phyloP scores from a whole-genome alignment of 1,140 invertebrate species.

The Teleopsis dalmanni region DNA sequence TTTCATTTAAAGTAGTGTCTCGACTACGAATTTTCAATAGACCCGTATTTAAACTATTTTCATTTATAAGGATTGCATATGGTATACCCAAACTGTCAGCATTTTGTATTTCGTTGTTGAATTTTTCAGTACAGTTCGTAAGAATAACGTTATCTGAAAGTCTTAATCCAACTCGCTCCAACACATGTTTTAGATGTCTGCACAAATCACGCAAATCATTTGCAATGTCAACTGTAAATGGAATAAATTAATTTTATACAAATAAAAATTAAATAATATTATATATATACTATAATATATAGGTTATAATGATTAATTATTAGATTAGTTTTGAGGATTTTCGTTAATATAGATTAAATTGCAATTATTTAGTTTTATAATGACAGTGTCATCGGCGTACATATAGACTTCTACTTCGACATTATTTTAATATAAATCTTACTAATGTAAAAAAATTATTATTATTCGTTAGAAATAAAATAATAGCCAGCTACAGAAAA shows the following conservation, averaged over 20 bases:
- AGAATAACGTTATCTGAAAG: slow-evolving; percentile 22
- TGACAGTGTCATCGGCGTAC: no score
- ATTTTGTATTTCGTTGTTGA: slow-evolving; percentile 26
- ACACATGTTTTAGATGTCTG: slow-evolving; percentile 46
- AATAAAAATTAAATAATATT: neutral
- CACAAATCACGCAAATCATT: slow-evolving; percentile 48
- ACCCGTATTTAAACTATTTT: slow-evolving; percentile 61
- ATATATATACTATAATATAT: neutral
- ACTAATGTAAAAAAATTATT: no score
- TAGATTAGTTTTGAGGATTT: no score
- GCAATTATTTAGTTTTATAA: no score
- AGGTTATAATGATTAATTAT: no score
- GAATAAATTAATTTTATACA: neutral
- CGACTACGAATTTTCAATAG: slow-evolving; percentile 61
- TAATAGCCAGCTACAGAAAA: no score
- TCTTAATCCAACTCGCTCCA: slow-evolving; percentile 46
- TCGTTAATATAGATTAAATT: no score
- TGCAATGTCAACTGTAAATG: neutral
- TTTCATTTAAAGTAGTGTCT: slow-evolving; percentile 58
- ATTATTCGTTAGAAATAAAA: no score
- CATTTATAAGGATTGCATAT: slow-evolving; percentile 59
- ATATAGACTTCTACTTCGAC: no score
- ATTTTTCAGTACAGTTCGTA: slow-evolving; percentile 15
- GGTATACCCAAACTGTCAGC: slow-evolving; percentile 54
- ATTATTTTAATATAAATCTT: no score